These are phyloP conservation scores for Wasmannia auropunctata DNA, from an alignment of 1,140 invertebrate genomes.

Conservation along the genomic window DNA sequence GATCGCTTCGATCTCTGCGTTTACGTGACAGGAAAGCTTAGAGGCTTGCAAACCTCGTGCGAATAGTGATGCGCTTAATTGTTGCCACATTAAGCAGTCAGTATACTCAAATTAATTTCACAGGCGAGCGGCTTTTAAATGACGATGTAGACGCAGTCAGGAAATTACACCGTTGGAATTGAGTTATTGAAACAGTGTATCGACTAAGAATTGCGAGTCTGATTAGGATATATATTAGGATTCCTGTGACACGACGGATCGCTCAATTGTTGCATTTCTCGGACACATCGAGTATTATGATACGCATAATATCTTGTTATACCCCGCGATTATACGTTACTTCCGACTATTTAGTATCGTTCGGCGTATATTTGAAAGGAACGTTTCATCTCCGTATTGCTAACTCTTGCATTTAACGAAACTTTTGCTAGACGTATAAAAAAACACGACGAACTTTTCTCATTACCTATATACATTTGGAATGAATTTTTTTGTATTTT, in stretches of 20 bases:
- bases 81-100: neutral
- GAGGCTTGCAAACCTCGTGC: neutral
- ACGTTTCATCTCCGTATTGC: conserved; percentile 12
- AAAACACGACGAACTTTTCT: neutral
- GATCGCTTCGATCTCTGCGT: neutral
- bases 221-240: neutral
- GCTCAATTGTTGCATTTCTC: conserved; percentile 16
- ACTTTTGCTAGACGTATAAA: neutral
- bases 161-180: neutral
- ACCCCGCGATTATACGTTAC: neutral
- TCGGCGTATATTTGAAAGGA: neutral
- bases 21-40: neutral
- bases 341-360: neutral
- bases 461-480: neutral
- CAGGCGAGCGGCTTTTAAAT: neutral
- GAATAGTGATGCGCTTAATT: conserved; percentile 12
- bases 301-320: neutral
- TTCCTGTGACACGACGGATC: neutral
- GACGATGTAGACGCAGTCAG: neutral
- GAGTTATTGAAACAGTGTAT: neutral
- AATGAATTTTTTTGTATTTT: neutral
- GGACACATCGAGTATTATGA: neutral
- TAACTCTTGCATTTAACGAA: neutral
- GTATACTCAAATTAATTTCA: conserved; percentile 14
- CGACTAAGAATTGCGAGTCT: neutral